phyloP scores from a whole-genome alignment of 2,888 invertebrate species.

The Thereva unica region DNA sequence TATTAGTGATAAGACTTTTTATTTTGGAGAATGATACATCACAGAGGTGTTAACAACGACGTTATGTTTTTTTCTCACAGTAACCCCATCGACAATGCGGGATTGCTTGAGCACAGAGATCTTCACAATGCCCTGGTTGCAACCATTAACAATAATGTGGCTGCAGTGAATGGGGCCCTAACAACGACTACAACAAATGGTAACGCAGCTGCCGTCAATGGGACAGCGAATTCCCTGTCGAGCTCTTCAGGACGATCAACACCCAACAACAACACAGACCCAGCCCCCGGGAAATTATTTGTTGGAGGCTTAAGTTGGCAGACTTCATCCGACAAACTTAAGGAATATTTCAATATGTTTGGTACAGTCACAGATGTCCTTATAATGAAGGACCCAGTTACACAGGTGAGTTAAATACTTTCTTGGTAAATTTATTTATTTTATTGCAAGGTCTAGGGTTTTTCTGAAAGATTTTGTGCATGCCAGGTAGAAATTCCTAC shows the following conservation, averaged over 20 bases:
- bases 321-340: slow-evolving; percentile 88
- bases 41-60: slow-evolving; percentile 38
- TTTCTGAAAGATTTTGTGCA: background rate
- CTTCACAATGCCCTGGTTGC: slow-evolving; percentile 59
- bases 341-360: slow-evolving; percentile 91
- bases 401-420: slow-evolving; percentile 70
- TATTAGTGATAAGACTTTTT: too few relatives aligned
- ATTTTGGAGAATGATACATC: slow-evolving; percentile 36
- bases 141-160: slow-evolving; percentile 59
- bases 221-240: slow-evolving; percentile 61
- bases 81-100: slow-evolving; percentile 62
- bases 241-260: slow-evolving; percentile 77
- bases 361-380: slow-evolving; percentile 89
- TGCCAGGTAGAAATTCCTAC: background rate
- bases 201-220: slow-evolving; percentile 47
- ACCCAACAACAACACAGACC: slow-evolving; percentile 68
- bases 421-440: background rate
- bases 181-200: slow-evolving; percentile 50
- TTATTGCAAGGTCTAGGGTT: background rate
- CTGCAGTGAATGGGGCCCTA: slow-evolving; percentile 53
- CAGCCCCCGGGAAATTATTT: slow-evolving; percentile 84
- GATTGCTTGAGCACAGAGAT: slow-evolving; percentile 56
- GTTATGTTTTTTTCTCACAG: slow-evolving; percentile 54
- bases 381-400: slow-evolving; percentile 93
- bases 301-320: slow-evolving; percentile 93